These are phyloP conservation scores for Phenganax subtilis DNA, from an alignment of 92 coral and sea anemone species.

Conservation along the genomic window DNA sequence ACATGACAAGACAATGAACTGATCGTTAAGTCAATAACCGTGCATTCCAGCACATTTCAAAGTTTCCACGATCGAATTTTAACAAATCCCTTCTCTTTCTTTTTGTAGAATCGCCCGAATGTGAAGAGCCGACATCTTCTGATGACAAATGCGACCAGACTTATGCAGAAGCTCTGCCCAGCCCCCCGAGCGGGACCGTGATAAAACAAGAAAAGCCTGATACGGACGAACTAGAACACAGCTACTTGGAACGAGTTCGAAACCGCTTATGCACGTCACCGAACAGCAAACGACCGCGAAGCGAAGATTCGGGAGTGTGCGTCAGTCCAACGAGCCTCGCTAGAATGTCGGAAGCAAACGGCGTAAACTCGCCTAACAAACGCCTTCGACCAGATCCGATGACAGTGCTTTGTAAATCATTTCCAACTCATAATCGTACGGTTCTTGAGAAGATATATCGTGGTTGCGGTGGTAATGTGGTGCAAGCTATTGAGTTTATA, in stretches of 20 bases:
- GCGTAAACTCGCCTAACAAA: conserved; percentile 42
- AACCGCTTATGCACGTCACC: conserved; percentile 29
- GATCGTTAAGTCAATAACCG: neutral
- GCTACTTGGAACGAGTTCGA: conserved; percentile 15
- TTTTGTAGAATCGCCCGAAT: conserved; percentile 30
- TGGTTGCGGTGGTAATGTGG: conserved; percentile 96
- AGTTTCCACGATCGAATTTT: neutral
- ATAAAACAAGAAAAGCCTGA: conserved; percentile 32
- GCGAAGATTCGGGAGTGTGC: conserved; percentile 38
- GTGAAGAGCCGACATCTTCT: conserved; percentile 30
- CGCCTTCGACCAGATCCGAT: conserved; percentile 84
- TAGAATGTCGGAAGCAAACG: conserved; percentile 36
- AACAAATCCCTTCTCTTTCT: neutral
- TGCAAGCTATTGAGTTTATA: conserved; percentile 93
- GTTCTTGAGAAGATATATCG: conserved; percentile 89
- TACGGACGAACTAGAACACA: conserved; percentile 17
- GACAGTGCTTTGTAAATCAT: conserved; percentile 74
- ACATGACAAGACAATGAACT: too few species aligned
- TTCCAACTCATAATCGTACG: conserved; percentile 87
- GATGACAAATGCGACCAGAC: conserved; percentile 29
- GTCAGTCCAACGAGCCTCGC: conserved; percentile 38
- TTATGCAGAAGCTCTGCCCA: conserved; percentile 5
- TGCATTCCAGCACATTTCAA: neutral
- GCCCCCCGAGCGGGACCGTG: conserved; percentile 14
- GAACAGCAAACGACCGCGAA: conserved; percentile 30